Percentiles rank a stretch among this genome's conserved stretches.
Conservation (phyloP, 37 sponge, comb jelly and placozoan species). For the Haliclona indistincta region DNA sequence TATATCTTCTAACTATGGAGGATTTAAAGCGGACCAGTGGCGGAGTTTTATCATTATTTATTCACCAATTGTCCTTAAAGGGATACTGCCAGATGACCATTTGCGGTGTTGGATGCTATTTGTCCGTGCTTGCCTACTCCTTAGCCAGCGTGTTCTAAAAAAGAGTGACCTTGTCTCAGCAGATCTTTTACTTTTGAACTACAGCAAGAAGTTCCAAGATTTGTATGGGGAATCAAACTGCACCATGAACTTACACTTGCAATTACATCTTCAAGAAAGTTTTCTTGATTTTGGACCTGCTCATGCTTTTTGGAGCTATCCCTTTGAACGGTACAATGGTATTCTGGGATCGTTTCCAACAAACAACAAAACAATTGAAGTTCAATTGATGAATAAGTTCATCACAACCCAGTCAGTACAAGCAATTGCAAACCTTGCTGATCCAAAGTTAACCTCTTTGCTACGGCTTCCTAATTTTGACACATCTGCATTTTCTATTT, state of each 20-base stretch:
- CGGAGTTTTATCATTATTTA: constrained; percentile 52
- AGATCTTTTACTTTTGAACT: constrained; percentile 27
- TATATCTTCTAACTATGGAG: constrained; percentile 43
- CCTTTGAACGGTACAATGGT: constrained; percentile 66
- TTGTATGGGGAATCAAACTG: constrained; percentile 44
- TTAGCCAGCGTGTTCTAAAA: constrained; percentile 22
- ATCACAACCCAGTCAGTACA: no score
- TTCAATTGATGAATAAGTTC: constrained; percentile 57
- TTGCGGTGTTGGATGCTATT: constrained; percentile 55
- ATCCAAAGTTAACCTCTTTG: no score
- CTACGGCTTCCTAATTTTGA: no score
- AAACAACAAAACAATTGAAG: constrained; percentile 39
- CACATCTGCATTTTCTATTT: no score
- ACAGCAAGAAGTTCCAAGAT: constrained; percentile 24
- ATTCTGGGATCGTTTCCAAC: constrained; percentile 42
- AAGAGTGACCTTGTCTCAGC: constrained; percentile 29
- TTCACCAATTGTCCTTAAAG: constrained; percentile 50
- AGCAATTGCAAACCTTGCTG: no score
- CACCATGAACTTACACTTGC: constrained; percentile 62
- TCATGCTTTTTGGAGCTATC: constrained; percentile 64
- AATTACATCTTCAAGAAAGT: constrained; percentile 44
- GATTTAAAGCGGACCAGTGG: constrained; percentile 74
- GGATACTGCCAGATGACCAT: constrained; percentile 33
- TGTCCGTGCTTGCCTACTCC: constrained; percentile 50
- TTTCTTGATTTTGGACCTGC: constrained; percentile 63